Percentiles rank a stretch among this genome's conserved stretches.
Conservation (phyloP, 2,888 invertebrate species). For the Chaitophorus viminalis region DNA sequence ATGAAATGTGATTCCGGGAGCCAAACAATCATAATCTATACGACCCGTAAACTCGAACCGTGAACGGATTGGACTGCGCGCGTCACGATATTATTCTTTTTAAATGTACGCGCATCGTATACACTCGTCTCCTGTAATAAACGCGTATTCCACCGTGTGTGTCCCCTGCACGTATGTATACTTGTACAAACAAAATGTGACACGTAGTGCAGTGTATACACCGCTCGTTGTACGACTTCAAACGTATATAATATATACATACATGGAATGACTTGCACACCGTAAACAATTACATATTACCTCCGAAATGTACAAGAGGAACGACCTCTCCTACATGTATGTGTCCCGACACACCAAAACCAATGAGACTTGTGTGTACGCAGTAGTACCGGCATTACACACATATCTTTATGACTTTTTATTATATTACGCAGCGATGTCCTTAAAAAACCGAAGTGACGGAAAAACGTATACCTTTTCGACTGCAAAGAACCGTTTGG, state of each 20-base stretch:
- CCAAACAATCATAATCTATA: too few species aligned
- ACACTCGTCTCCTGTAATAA: background rate
- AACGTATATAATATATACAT: too few species aligned
- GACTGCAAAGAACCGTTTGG: too few species aligned
- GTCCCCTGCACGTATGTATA: background rate
- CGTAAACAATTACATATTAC: conserved; percentile 11
- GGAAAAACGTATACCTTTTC: too few species aligned
- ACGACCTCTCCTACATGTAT: background rate
- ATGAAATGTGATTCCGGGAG: too few species aligned
- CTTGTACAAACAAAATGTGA: background rate
- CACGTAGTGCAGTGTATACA: background rate
- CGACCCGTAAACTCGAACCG: too few species aligned
- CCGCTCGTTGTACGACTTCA: background rate
- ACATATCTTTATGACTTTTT: background rate
- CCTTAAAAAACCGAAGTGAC: too few species aligned
- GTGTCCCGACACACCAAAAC: background rate
- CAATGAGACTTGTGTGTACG: background rate
- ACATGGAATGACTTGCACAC: conserved; percentile 15
- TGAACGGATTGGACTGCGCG: too few species aligned
- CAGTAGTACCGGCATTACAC: background rate
- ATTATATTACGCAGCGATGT: background rate
- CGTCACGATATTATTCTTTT: too few species aligned
- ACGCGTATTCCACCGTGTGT: background rate
- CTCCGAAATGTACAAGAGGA: background rate
- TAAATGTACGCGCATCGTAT: background rate